phyloP scores from a whole-genome alignment of 2,113 vertebrate species.

The Danio rerio region GRCz12tu NC_133193.1:21019501-21020000 shows the following conservation, averaged over 20 bases:
- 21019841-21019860: constrained; percentile 48
- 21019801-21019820: constrained; percentile 55
- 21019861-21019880: constrained; percentile 53
- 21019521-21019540: constrained; percentile 31
- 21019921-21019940: constrained; percentile 24
- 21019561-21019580: constrained; percentile 52
- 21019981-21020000: constrained; percentile 25
- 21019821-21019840: constrained; percentile 42
- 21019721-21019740: constrained; percentile 68
- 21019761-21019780: constrained; percentile 72
- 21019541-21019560: constrained; percentile 38
- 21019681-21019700: constrained; percentile 64
- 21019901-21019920: constrained; percentile 56
- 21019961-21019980: constrained; percentile 41
- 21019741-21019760: constrained; percentile 69
- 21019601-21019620: constrained; percentile 61
- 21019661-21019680: constrained; percentile 63
- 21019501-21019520: constrained; percentile 41
- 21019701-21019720: constrained; percentile 60
- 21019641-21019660: constrained; percentile 45
- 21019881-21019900: constrained; percentile 44
- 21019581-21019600: constrained; percentile 62
- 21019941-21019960: constrained; percentile 22
- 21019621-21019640: constrained; percentile 59
- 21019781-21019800: constrained; percentile 57